Percentiles rank a stretch among this genome's conserved stretches.
Evolutionary conservation across 2,888 invertebrate species (phyloP).

Genomic region (Drosophila maculinotata): DNA sequence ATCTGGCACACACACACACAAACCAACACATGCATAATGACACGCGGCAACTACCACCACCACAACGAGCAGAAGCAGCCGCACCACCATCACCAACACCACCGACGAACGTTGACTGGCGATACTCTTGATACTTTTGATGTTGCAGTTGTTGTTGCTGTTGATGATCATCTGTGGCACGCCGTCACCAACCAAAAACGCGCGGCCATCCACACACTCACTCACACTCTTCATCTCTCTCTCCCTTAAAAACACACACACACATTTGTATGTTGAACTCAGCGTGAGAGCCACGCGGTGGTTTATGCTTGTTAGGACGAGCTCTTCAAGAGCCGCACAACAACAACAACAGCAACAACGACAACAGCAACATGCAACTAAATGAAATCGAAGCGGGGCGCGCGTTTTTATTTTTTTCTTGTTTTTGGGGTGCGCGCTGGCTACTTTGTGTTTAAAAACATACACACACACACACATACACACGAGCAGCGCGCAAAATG

Average conservation of each 20-base stretch:
- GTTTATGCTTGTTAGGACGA: slow-evolving; percentile 67
- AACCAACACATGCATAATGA: slow-evolving; percentile 39
- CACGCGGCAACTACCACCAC: slow-evolving; percentile 55
- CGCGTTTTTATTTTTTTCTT: slow-evolving; percentile 27
- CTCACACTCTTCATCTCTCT: slow-evolving; percentile 41
- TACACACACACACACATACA: slow-evolving; percentile 11
- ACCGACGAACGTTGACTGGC: not conserved
- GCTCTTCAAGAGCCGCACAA: slow-evolving; percentile 55
- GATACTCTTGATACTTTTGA: slow-evolving; percentile 16
- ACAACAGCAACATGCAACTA: slow-evolving; percentile 33
- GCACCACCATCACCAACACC: slow-evolving; percentile 17
- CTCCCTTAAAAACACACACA: slow-evolving; percentile 6
- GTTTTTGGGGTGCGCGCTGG: slow-evolving; percentile 55
- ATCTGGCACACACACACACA: slow-evolving; percentile 19
- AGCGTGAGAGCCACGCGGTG: slow-evolving; percentile 64
- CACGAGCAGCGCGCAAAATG: slow-evolving; percentile 41
- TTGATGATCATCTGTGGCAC: slow-evolving; percentile 73
- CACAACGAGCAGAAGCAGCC: slow-evolving; percentile 17
- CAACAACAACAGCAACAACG: slow-evolving; percentile 36
- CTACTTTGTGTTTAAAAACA: slow-evolving; percentile 55
- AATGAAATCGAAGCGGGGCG: slow-evolving; percentile 44
- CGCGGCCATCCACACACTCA: slow-evolving; percentile 70
- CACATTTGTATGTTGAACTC: slow-evolving; percentile 33
- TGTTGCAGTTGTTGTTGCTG: slow-evolving; percentile 32
- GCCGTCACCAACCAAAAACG: slow-evolving; percentile 78